Evolutionary conservation across 2,113 vertebrate genomes (phyloP).

Genomic region (Cyanistes caeruleus): DNA sequence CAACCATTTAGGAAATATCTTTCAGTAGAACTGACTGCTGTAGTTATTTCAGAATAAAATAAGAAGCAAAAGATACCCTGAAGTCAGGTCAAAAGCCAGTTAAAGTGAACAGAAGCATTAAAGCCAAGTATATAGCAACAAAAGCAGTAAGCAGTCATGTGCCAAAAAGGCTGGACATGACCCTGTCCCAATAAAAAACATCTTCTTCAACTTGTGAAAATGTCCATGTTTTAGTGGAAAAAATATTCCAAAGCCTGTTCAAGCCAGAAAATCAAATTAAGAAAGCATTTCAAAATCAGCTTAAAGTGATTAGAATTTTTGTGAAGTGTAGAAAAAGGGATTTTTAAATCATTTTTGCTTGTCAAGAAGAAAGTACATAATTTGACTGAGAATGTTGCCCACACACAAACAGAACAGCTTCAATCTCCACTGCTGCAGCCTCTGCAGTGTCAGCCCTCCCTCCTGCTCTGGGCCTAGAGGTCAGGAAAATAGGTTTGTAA

Average conservation of each 20-base stretch:
- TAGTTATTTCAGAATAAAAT: neutral
- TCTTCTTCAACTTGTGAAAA: neutral
- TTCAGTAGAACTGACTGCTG: neutral
- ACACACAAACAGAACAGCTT: neutral
- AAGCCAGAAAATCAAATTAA: slow-evolving; percentile 47
- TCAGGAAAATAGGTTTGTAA: neutral
- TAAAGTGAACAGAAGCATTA: neutral
- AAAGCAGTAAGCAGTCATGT: neutral
- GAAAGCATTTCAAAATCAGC: slow-evolving; percentile 49
- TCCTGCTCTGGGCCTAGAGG: neutral
- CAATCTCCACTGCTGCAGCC: neutral
- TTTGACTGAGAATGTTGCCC: neutral
- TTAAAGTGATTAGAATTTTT: slow-evolving; percentile 60
- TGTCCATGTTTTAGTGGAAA: neutral
- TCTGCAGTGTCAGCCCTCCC: neutral
- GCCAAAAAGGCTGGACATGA: neutral
- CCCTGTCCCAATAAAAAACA: neutral
- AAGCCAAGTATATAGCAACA: neutral
- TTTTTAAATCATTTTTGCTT: slow-evolving; percentile 26
- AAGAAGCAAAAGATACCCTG: neutral
- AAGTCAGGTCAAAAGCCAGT: neutral
- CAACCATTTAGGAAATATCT: neutral
- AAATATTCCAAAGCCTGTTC: neutral
- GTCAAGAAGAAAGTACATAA: neutral
- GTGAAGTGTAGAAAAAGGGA: slow-evolving; percentile 37